Percentiles rank a stretch among this genome's conserved stretches.
phyloP scores from a whole-genome alignment of 1,140 invertebrate species.

The Cepaea nemoralis region DNA sequence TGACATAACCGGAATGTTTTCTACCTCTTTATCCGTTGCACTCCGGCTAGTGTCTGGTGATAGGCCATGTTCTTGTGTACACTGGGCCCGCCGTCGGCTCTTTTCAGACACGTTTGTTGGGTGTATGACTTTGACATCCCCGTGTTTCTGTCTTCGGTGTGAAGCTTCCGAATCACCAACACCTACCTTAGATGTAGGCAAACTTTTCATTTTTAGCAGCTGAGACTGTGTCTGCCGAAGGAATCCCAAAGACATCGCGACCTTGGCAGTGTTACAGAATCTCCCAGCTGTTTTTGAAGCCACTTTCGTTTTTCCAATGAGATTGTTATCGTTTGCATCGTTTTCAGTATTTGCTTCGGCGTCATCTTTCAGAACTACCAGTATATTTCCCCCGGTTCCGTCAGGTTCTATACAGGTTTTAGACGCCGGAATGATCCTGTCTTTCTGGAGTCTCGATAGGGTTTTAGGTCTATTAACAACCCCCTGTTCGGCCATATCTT shows the following conservation, averaged over 20 bases:
- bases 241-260: neutral
- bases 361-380: neutral
- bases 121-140: neutral
- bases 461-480: neutral
- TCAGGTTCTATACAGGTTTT: neutral
- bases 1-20: neutral
- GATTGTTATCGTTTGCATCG: neutral
- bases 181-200: neutral
- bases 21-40: neutral
- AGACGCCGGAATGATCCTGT: neutral
- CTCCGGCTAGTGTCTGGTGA: neutral
- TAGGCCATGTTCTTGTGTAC: too few species aligned
- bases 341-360: neutral
- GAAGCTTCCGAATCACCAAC: neutral
- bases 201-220: neutral
- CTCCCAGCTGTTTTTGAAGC: neutral
- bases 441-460: neutral
- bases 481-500: neutral
- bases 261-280: neutral
- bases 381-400: neutral
- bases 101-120: neutral
- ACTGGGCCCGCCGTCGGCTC: neutral
- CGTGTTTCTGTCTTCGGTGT: neutral
- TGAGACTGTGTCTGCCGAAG: neutral
- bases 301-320: neutral